Evolutionary conservation across 2,113 vertebrate genomes (phyloP), one percentile per base, ranked within the genome.

Genomic region (Gallinago undulata): DNA sequence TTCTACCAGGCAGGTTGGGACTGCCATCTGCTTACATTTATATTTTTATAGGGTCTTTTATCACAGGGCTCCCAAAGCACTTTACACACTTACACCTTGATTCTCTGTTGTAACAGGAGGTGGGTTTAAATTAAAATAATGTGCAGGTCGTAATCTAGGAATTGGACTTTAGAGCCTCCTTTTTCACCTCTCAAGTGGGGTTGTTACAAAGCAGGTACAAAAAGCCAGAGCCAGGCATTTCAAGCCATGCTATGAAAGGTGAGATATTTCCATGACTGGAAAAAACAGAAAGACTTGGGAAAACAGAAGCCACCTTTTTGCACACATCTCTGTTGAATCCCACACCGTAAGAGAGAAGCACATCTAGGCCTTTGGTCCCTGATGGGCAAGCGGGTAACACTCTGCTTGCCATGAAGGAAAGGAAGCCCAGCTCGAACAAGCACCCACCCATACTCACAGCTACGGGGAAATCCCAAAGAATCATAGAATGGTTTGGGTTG

Each of bases 121-220:
- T 67, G 68, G 60, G 75, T 89, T 96, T 96, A 96, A 96, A 94
- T 92, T 96, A 94, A 96, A 96, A 95, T 96, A 93, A 96, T 81
- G 83, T 68, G 77, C 56, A 75, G 76, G 86, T 89, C 16, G 2
- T 93, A 96, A 94, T 93, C 90, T 84, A 95, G 90, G 92, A 95
- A 96, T 45, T 94, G 96, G 88, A 85, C 88, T 97, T 96, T 89
- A 95, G 91, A 95, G 87, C 85, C 85, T 95, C 79, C 59, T 95
- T 92, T 96, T 90, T 90, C 77, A 84, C 73, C 57, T 86, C 80
- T 90, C 84, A 86, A 94, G 88, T 75, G 66, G 45, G n/a, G 35
- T 57, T 92, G n/a, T 89, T 92, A 86, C 94, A 92, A 93, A 92
- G 48, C 66, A 92, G 41, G 73, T 91, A 92, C 69, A 77, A 90